Percentiles rank a stretch among this genome's conserved stretches.
Conservation (phyloP, 2,888 invertebrate genomes). For the Elysia crispata region DNA sequence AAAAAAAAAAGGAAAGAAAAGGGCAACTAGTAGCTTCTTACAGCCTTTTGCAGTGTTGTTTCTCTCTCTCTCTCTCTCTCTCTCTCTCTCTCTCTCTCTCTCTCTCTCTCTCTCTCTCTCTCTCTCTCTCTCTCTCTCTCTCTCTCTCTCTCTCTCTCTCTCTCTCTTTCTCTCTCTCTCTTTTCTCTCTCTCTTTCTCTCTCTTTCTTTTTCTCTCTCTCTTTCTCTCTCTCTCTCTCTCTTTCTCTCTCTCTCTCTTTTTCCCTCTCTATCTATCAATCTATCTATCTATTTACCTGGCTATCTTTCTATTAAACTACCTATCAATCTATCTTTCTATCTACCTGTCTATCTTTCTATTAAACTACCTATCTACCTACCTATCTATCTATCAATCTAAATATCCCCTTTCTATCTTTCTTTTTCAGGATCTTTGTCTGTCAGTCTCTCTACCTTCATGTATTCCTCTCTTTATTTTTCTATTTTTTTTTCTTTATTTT, state of each 20-base stretch:
- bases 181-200: too few species aligned
- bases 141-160: background rate
- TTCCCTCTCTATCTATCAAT: background rate
- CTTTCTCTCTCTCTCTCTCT: background rate
- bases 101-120: slow-evolving; percentile 1
- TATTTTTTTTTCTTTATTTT: background rate
- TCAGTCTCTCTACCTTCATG: background rate
- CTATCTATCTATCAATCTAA: background rate
- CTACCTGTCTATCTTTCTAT: background rate
- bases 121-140: background rate
- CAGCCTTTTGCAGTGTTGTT: background rate
- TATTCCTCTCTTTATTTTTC: background rate
- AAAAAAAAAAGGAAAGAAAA: too few species aligned
- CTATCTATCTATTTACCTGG: background rate
- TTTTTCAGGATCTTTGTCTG: background rate
- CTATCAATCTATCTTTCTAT: background rate
- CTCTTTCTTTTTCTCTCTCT: background rate
- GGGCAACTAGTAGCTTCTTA: too few species aligned
- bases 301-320: background rate
- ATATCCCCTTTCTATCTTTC: background rate
- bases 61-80: background rate
- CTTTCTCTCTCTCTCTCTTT: background rate
- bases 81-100: background rate
- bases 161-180: background rate
- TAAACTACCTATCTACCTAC: background rate